Percentiles rank a stretch among this genome's conserved stretches.
phyloP scores from a whole-genome alignment of 2,888 invertebrate species.

The Achlya flavicornis region DNA sequence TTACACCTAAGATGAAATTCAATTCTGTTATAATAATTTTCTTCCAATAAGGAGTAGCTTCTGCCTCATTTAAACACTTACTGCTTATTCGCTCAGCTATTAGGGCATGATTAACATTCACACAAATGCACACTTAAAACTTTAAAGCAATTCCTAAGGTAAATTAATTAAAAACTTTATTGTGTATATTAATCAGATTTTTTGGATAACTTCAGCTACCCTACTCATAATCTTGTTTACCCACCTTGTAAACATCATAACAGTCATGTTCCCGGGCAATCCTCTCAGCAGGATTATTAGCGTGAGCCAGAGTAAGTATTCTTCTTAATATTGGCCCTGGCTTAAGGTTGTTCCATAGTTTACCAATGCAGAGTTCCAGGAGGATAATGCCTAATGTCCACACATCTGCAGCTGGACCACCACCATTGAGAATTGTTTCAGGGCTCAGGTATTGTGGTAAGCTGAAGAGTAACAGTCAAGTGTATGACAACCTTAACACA shows the following conservation, averaged over 20 bases:
- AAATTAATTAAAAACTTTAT: too few species aligned
- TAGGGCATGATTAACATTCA: too few species aligned
- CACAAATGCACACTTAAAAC: too few species aligned
- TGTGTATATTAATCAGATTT: background rate
- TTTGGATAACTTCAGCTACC: too few species aligned
- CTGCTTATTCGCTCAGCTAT: too few species aligned
- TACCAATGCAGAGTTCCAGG: slow-evolving; percentile 89
- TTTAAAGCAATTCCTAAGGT: too few species aligned
- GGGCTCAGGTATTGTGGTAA: slow-evolving; percentile 92
- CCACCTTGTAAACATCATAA: slow-evolving; percentile 85
- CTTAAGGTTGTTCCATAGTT: slow-evolving; percentile 89
- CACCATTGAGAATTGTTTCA: slow-evolving; percentile 89
- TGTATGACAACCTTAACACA: background rate
- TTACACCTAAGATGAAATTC: too few species aligned
- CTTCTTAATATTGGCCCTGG: slow-evolving; percentile 89
- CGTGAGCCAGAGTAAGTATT: slow-evolving; percentile 88
- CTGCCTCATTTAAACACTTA: too few species aligned
- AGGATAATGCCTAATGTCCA: slow-evolving; percentile 98
- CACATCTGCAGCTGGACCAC: slow-evolving; percentile 92
- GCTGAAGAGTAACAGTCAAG: slow-evolving; percentile 67
- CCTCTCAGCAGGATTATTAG: slow-evolving; percentile 82
- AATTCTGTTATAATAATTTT: too few species aligned
- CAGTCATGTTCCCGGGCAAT: slow-evolving; percentile 92
- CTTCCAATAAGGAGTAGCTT: too few species aligned
- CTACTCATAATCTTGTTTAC: background rate